Base-by-base conservation (phyloP, 2,113 vertebrate genomes). In the Bubo scandiacus region DNA sequence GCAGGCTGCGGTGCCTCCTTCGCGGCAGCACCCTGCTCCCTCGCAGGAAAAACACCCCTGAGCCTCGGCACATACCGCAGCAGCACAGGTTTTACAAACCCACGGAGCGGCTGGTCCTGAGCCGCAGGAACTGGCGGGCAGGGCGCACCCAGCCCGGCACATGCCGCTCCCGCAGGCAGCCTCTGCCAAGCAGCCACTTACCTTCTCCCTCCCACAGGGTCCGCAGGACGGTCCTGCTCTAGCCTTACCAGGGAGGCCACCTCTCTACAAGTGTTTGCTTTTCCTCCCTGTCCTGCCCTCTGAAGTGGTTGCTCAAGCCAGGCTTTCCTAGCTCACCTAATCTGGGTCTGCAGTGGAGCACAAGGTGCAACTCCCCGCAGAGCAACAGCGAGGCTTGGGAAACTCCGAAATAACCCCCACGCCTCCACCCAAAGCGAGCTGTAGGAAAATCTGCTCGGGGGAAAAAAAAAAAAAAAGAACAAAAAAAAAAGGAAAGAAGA, bases 271-370 rank as follows among this genome's bases (percentile, higher is more conserved):
- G 22, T 96, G 94, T 96, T 96, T 94, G 96, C 73, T 91, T 96
- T 96, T 93, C 90, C 90, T 96, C 94, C 92, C 96, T 95, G 67
- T 93, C 90, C 81, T 96, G 92, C 94, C 96, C 96, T 96, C 73
- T 93, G 94, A 67, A 94, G 81, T 63, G 94, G 92, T 92, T 94
- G 92, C 90, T 93, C 90, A 80, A 94, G 93, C 81, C 94, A 81
- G 91, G 95, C 85, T 96, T 77, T 79, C 86, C 94, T 90, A 72
- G 78, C 90, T 87, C 94, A 94, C 80, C 95, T 93, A 94, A 91
- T 80, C 6, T 83, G 65, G 70, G 75, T 77, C 61, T 91, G 90
- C 91, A 49, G 92, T 62, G 74, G 47, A 95, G 86, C 83, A 80
- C 81, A 77, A 81, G 83, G 81, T 89, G 73, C 77, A 73, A 45